These are phyloP conservation scores for Sinocyclocheilus anophthalmus DNA, from an alignment of 2,113 vertebrate species.

Conservation along the genomic window DNA sequence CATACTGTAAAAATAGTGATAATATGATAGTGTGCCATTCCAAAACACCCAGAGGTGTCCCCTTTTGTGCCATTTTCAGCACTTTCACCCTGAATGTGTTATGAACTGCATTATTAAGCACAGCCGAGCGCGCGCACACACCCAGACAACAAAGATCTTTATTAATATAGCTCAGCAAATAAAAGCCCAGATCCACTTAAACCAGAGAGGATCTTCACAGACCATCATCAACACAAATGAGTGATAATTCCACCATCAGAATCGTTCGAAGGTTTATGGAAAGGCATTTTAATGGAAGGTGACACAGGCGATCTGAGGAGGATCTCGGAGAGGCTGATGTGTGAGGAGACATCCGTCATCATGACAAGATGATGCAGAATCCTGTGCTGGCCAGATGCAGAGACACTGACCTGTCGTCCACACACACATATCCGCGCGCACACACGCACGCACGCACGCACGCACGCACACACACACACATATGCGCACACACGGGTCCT, in stretches of 20 bases:
- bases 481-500: no score
- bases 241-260: neutral
- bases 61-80: no score
- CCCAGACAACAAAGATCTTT: neutral
- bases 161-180: neutral
- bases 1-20: no score
- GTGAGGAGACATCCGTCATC: neutral
- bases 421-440: neutral
- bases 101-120: no score
- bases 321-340: neutral
- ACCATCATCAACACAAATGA: neutral
- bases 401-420: neutral
- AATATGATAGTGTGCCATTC: no score
- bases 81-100: no score
- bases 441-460: neutral
- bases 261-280: neutral
- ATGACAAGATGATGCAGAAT: neutral
- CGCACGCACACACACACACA: no score
- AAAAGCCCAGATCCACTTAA: neutral
- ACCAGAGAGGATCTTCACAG: neutral
- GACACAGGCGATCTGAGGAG: neutral
- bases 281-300: neutral
- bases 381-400: neutral
- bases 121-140: neutral
- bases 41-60: no score